Conservation (phyloP, 2,797 vertebrate species). For the Gymnopithys bicolor region DNA sequence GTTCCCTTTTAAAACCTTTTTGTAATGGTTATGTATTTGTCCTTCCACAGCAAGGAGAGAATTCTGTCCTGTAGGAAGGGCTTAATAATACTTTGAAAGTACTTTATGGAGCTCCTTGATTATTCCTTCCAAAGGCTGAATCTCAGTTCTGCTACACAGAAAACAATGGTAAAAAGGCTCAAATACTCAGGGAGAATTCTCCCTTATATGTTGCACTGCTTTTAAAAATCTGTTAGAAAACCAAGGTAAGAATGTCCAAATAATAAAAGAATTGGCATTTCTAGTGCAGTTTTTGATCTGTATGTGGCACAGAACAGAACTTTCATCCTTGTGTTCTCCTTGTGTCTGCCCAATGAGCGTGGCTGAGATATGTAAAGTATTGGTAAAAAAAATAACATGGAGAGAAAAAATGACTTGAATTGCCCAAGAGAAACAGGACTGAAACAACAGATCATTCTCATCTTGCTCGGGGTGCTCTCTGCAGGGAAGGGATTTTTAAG, state of each 20-base stretch:
- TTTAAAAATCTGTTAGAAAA: neutral
- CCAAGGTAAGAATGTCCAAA: neutral
- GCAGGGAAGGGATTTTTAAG: neutral
- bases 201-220: neutral
- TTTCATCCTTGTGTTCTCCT: neutral
- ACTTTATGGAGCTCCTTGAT: neutral
- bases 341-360: neutral
- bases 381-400: neutral
- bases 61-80: neutral
- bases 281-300: neutral
- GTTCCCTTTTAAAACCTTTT: neutral
- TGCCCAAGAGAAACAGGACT: neutral
- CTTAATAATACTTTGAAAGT: neutral
- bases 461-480: neutral
- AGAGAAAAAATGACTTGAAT: neutral
- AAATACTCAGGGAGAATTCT: neutral
- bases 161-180: neutral
- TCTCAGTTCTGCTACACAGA: neutral
- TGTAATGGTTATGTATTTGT: neutral
- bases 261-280: neutral
- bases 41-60: neutral
- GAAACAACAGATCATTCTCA: neutral
- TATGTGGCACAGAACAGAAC: accelerated
- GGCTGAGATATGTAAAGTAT: neutral
- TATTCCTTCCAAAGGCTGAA: neutral